Evolutionary conservation across 2,888 invertebrate genomes (phyloP).

Genomic region (Tortricodes alternella): DNA sequence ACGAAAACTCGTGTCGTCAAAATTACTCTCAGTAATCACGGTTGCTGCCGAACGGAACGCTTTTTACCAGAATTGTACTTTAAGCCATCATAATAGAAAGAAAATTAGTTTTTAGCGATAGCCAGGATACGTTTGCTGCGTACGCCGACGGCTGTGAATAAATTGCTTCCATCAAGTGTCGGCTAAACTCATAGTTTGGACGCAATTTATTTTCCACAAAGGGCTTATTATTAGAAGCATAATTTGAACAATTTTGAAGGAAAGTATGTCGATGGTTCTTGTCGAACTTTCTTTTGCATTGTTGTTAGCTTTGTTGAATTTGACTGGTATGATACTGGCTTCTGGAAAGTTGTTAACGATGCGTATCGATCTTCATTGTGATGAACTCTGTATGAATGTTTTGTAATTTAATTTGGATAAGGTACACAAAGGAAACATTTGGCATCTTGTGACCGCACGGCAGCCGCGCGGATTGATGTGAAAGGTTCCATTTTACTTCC

Average conservation of each 20-base stretch:
- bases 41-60: constrained; percentile 15
- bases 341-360: constrained; percentile 14
- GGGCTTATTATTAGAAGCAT: constrained; percentile 48
- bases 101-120: constrained; percentile 19
- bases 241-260: constrained; percentile 46
- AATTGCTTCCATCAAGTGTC: constrained; percentile 60
- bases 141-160: constrained; percentile 47
- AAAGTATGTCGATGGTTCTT: constrained; percentile 41
- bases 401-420: too few relatives aligned
- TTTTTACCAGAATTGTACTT: constrained; percentile 36
- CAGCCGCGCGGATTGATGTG: too few relatives aligned
- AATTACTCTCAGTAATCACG: constrained; percentile 51
- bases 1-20: constrained; percentile 71
- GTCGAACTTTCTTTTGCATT: constrained; percentile 38
- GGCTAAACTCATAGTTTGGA: constrained; percentile 58
- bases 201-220: constrained; percentile 55
- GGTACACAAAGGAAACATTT: too few relatives aligned
- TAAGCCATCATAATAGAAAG: constrained; percentile 36
- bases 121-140: constrained; percentile 25
- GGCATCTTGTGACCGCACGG: too few relatives aligned
- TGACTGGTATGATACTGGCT: not conserved
- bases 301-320: constrained; percentile 31
- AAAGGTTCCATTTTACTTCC: too few relatives aligned
- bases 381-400: too few relatives aligned
- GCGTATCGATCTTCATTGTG: too few relatives aligned